Base-by-base conservation (phyloP, 2,113 vertebrate genomes). In the Butastur rufipennis region DNA sequence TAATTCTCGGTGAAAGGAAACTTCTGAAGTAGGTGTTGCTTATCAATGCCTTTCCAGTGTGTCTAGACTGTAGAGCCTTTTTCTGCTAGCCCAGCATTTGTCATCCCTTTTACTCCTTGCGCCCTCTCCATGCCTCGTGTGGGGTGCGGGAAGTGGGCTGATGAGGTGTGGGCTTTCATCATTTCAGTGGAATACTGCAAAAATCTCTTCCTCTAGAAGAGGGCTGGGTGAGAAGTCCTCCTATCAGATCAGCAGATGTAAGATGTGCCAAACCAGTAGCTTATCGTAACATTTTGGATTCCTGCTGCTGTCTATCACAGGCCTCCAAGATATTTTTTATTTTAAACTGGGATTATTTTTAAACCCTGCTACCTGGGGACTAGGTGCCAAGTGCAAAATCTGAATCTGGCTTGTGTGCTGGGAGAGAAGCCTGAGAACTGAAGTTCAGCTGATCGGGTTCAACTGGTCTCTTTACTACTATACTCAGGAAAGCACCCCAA, bases 51-150 rank as follows among this genome's bases (percentile, higher is more conserved):
- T 36, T 59, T 26, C 22, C 19, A 10, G 38, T 1, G 17, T 53
- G 42, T 17, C 10, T 22, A 5, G 26, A 16, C 45, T 13, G 36
- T 13, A 38, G n/a, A 58, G 20, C 47, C 14, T 36, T 58, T 34
- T 19, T 16, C 58, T 26, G 8, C 20, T 17, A 31, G 27, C 43
- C 53, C 26, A 26, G 82, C 7, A 1, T 61, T 71, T 72, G 12
- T 18, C 32, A 25, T 21, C 59, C 52, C n/a, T 62, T 19, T 18
- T n/a, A 25, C n/a, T 25, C 22, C 38, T 31, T 32, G 29, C 2
- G 0, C 13, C 1, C n/a, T 52, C 36, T 22, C 26, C 14, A 0
- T 48, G 32, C 40, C 52, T 61, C 0, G 0, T 10, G 20, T 4
- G 6, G 62, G 25, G n/a, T 31, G 40, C 3, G 2, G 43, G 34